These are phyloP conservation scores for Sardinella longiceps DNA, from an alignment of 2,797 vertebrate genomes.

Conservation along the genomic window DNA sequence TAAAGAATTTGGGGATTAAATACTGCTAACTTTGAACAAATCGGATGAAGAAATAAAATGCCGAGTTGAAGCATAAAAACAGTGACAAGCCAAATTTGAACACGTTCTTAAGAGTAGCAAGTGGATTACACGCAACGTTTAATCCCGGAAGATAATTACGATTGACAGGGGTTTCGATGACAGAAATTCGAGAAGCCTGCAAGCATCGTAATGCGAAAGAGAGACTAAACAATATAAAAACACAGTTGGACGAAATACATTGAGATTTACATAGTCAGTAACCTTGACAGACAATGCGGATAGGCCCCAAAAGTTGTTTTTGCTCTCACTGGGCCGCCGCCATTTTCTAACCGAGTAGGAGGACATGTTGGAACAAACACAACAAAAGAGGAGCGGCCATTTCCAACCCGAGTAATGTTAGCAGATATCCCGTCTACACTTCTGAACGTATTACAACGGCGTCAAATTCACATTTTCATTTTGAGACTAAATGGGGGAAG, in stretches of 20 bases:
- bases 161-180: background rate
- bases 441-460: background rate
- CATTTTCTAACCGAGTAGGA: conserved; percentile 94
- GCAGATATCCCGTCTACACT: background rate
- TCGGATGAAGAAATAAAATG: background rate
- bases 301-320: conserved; percentile 63
- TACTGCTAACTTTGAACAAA: too few relatives aligned
- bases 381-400: conserved; percentile 99
- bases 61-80: background rate
- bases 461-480: background rate
- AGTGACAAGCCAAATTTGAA: background rate
- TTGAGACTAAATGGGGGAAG: background rate
- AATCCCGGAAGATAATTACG: background rate
- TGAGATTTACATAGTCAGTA: background rate
- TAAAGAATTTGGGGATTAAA: too few relatives aligned
- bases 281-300: conserved; percentile 43
- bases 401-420: conserved; percentile 72
- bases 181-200: background rate
- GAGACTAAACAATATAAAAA: background rate
- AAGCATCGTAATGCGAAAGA: background rate
- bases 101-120: background rate
- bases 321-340: conserved; percentile 83
- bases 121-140: background rate
- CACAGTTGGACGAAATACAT: background rate
- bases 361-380: conserved; percentile 96